A percentile compares a stretch with the other conserved stretches of the same genome.
These are phyloP conservation scores for Macaria notata DNA, from an alignment of 2,888 invertebrate species.

Conservation along the genomic window DNA sequence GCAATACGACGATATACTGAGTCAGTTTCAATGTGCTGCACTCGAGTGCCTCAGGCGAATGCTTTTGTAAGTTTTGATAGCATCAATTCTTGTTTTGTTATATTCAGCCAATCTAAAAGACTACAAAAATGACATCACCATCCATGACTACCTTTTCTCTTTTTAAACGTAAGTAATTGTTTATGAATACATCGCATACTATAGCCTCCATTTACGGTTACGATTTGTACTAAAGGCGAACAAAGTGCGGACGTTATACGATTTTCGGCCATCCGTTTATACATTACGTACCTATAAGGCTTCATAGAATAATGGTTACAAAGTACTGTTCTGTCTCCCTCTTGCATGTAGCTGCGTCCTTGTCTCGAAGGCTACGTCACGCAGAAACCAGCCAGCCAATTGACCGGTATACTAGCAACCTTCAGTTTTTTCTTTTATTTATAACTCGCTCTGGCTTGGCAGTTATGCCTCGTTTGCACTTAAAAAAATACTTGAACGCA, in stretches of 20 bases:
- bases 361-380: slow-evolving; percentile 69
- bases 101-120: too few species aligned
- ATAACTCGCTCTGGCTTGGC: slow-evolving; percentile 76
- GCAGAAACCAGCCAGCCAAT: slow-evolving; percentile 81
- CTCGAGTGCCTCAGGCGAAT: background rate
- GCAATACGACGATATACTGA: slow-evolving; percentile 1
- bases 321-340: slow-evolving; percentile 52
- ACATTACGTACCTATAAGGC: slow-evolving; percentile 73
- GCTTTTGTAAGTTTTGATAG: too few species aligned
- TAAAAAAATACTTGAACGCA: slow-evolving; percentile 31
- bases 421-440: slow-evolving; percentile 81
- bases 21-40: slow-evolving; percentile 3
- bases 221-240: slow-evolving; percentile 50
- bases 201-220: slow-evolving; percentile 52
- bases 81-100: too few species aligned
- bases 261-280: slow-evolving; percentile 75
- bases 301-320: slow-evolving; percentile 72
- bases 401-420: slow-evolving; percentile 81
- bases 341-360: slow-evolving; percentile 44
- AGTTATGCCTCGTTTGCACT: slow-evolving; percentile 68
- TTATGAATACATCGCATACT: slow-evolving; percentile 30
- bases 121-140: slow-evolving; percentile 2
- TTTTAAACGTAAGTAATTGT: too few species aligned
- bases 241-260: slow-evolving; percentile 73
- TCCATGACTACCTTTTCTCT: too few species aligned